These are phyloP conservation scores for Geodia barretti DNA, from an alignment of 37 sponge, comb jelly and placozoan genomes.

Conservation along the genomic window DNA sequence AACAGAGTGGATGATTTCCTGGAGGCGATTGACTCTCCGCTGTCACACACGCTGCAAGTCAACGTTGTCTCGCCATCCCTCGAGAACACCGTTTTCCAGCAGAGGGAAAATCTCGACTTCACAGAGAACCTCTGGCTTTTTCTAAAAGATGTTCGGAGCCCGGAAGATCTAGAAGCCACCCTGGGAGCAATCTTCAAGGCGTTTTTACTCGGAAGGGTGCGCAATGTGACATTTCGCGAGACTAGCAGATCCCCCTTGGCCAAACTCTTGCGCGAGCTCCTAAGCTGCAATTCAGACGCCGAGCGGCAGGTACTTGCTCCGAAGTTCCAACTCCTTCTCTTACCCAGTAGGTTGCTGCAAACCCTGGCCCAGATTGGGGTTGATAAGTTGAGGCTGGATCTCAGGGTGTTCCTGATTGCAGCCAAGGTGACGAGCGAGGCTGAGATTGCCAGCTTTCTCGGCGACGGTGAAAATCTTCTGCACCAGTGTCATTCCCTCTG, in stretches of 20 bases:
- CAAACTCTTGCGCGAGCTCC: conserved; percentile 44
- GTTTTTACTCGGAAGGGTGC: conserved; percentile 40
- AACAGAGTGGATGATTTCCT: conserved; percentile 21
- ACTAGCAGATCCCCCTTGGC: conserved; percentile 48
- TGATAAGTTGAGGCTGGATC: conserved; percentile 55
- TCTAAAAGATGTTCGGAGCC: conserved; percentile 18
- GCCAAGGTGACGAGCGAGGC: conserved; percentile 12
- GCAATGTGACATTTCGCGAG: conserved; percentile 49
- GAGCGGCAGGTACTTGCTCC: conserved; percentile 25
- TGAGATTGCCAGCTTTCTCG: conserved; percentile 39
- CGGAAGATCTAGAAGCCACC: conserved; percentile 29
- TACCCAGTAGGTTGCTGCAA: conserved; percentile 11
- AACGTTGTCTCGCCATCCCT: conserved; percentile 49
- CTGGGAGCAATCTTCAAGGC: conserved; percentile 48
- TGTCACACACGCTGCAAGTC: conserved; percentile 16
- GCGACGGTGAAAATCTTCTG: background rate
- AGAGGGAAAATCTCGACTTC: conserved; percentile 56
- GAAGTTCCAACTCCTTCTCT: conserved; percentile 40
- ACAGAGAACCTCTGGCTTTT: conserved; percentile 65
- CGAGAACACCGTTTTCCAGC: conserved; percentile 9
- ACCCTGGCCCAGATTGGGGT: conserved; percentile 59
- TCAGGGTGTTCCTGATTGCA: conserved; percentile 23
- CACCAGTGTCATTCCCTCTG: conserved; percentile 36
- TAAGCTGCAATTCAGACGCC: background rate
- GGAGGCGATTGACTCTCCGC: conserved; percentile 16